These are phyloP conservation scores for Campoplex nolae DNA, from an alignment of 2,888 invertebrate species.

Conservation along the genomic window DNA sequence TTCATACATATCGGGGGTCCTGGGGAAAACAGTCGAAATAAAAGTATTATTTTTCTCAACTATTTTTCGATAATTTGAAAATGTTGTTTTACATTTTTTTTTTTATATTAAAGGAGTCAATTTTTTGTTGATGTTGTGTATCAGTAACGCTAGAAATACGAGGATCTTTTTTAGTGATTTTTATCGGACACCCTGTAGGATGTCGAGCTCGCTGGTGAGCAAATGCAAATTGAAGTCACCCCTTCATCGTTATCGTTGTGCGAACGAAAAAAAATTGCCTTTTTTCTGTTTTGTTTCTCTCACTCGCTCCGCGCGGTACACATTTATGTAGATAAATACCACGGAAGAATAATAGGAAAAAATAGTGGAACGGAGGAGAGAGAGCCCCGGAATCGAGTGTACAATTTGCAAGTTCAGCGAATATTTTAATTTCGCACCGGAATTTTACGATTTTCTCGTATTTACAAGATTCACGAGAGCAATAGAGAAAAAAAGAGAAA, in stretches of 20 bases:
- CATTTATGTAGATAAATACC: slow-evolving; percentile 35
- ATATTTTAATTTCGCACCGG: slow-evolving; percentile 52
- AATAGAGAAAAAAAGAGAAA: too few species aligned
- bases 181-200: not conserved
- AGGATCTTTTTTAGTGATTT: not conserved
- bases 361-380: slow-evolving; percentile 19
- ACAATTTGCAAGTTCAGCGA: slow-evolving; percentile 58
- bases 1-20: not conserved
- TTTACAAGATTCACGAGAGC: slow-evolving; percentile 48
- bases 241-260: slow-evolving; percentile 28
- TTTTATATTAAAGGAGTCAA: not conserved
- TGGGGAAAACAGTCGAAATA: not conserved
- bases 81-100: not conserved
- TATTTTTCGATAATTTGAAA: not conserved
- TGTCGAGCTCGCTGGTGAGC: not conserved
- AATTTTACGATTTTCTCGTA: slow-evolving; percentile 41
- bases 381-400: slow-evolving; percentile 38
- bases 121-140: not conserved
- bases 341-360: slow-evolving; percentile 42
- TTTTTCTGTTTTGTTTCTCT: slow-evolving; percentile 2
- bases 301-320: not conserved
- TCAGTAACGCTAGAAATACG: not conserved
- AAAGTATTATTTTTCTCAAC: not conserved
- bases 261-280: slow-evolving; percentile 9
- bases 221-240: slow-evolving; percentile 54